A percentile compares a stretch with the other conserved stretches of the same genome.
These are phyloP conservation scores for Heptranchias perlo DNA, from an alignment of 2,113 vertebrate species.

Conservation along the genomic window DNA sequence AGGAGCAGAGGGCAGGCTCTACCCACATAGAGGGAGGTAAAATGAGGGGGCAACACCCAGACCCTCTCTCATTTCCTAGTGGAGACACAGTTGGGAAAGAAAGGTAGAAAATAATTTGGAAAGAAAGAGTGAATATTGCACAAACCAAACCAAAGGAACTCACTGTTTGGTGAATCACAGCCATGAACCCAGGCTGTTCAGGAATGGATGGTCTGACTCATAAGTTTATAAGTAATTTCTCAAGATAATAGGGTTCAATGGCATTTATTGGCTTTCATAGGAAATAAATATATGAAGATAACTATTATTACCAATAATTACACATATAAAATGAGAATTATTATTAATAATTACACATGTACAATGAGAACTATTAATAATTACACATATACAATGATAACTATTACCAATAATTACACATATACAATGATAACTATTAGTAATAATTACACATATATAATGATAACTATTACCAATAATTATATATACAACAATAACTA, in stretches of 20 bases:
- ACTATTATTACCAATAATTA: conserved; percentile 22
- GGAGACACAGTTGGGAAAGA: neutral
- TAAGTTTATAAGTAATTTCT: neutral
- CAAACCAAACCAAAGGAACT: neutral
- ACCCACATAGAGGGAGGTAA: neutral
- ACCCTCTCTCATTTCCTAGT: neutral
- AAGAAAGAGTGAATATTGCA: neutral
- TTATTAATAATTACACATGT: too few relatives aligned
- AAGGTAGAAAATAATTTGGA: neutral
- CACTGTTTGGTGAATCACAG: neutral
- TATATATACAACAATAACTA: neutral
- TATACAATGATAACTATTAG: too few relatives aligned
- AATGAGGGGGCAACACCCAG: neutral
- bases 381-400: too few relatives aligned
- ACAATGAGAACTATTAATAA: too few relatives aligned
- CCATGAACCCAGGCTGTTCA: neutral
- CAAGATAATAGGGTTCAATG: neutral
- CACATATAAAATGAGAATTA: neutral
- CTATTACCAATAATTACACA: too few relatives aligned
- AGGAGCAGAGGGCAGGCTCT: neutral
- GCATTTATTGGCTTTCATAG: neutral
- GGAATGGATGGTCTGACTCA: neutral
- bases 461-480: neutral
- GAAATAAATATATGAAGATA: neutral
- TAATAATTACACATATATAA: too few relatives aligned